Percentiles rank a stretch among this genome's conserved stretches.
These are phyloP conservation scores for Dynastes maya DNA, from an alignment of 2,888 invertebrate species.

Conservation along the genomic window DNA sequence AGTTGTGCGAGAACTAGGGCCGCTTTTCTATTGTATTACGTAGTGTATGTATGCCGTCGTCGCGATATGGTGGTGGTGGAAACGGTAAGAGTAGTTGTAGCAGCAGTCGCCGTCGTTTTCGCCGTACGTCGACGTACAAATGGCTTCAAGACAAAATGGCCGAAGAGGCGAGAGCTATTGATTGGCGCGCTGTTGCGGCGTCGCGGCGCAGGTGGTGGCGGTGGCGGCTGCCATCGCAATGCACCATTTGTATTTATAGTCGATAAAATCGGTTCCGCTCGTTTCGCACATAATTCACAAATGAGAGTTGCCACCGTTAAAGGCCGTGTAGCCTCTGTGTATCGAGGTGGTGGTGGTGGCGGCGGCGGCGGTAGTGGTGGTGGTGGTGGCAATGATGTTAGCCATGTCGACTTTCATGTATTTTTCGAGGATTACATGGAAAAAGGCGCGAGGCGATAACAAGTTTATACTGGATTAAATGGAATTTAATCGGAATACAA, in stretches of 20 bases:
- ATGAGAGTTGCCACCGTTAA: constrained; percentile 13
- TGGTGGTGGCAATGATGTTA: neutral
- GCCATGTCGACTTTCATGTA: too few species aligned
- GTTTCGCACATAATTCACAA: constrained; percentile 56
- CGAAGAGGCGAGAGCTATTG: constrained; percentile 69
- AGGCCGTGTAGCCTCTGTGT: neutral
- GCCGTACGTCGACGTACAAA: constrained; percentile 56
- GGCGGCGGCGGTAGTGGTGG: neutral
- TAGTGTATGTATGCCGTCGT: neutral
- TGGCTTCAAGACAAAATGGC: constrained; percentile 71
- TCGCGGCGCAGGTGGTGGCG: constrained; percentile 67
- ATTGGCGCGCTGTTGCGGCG: constrained; percentile 68
- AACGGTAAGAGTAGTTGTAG: neutral
- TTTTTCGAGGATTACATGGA: too few species aligned
- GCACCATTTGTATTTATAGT: constrained; percentile 70
- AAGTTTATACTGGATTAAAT: too few species aligned
- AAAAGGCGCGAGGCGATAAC: too few species aligned
- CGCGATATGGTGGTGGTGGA: neutral
- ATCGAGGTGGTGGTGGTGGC: neutral
- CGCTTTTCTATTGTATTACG: constrained; percentile 4
- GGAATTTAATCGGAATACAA: too few species aligned
- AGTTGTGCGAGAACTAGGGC: neutral
- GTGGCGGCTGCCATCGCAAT: constrained; percentile 66
- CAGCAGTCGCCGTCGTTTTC: constrained; percentile 53
- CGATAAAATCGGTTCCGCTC: constrained; percentile 68